A percentile compares a stretch with the other conserved stretches of the same genome.
Evolutionary conservation across 2,113 vertebrate species (phyloP).

Genomic region (Elephas maximus): DNA sequence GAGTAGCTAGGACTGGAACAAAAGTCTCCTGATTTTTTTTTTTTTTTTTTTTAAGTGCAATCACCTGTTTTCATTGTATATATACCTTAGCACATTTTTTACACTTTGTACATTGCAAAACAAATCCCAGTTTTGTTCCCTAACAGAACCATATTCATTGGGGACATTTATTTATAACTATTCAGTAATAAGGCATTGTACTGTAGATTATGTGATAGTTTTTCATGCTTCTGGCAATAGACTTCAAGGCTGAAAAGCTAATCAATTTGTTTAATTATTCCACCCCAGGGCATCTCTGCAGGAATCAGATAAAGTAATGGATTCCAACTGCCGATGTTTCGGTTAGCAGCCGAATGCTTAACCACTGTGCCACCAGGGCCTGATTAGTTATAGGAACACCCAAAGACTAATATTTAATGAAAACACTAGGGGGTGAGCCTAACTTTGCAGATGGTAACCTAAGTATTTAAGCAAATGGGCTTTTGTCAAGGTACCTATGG

Average conservation of each 20-base stretch:
- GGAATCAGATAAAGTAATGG: background rate
- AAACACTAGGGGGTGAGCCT: background rate
- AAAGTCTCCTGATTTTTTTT: no score
- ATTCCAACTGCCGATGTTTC: no score
- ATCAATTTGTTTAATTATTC: conserved; percentile 60
- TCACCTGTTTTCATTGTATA: background rate
- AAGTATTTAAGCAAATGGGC: background rate
- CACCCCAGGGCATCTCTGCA: background rate
- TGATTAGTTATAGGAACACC: conserved; percentile 25
- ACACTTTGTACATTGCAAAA: background rate
- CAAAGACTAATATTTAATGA: background rate
- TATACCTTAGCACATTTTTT: background rate
- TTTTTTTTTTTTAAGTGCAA: background rate
- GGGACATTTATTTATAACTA: background rate
- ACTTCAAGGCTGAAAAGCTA: background rate
- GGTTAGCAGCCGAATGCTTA: no score
- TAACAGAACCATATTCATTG: background rate
- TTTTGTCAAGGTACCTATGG: background rate
- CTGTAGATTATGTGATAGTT: background rate
- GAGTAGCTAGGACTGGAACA: background rate
- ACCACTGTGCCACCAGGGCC: no score
- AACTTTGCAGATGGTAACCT: background rate
- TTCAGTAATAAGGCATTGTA: background rate
- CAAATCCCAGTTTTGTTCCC: background rate
- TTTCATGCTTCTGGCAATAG: conserved; percentile 10